phyloP scores from a whole-genome alignment of 2,113 vertebrate genomes.

The Scomber scombrus region DNA sequence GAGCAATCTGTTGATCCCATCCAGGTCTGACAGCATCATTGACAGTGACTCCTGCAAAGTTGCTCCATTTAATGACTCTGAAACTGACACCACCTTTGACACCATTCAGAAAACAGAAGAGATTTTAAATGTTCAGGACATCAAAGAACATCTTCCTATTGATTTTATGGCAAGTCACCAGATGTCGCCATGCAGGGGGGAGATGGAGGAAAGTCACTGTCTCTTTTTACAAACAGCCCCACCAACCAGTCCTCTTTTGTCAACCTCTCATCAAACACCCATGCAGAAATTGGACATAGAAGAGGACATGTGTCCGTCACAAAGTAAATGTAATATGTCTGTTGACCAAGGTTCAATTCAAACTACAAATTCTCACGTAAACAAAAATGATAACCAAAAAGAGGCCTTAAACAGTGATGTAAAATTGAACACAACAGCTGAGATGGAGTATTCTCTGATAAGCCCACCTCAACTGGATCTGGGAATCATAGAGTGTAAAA shows the following conservation, averaged over 20 bases:
- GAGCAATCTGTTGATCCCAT: slow-evolving; percentile 75
- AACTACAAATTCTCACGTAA: slow-evolving; percentile 51
- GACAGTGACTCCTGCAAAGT: slow-evolving; percentile 58
- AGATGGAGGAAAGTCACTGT: slow-evolving; percentile 60
- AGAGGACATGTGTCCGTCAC: slow-evolving; percentile 48
- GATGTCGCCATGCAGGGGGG: slow-evolving; percentile 70
- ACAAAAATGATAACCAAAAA: slow-evolving; percentile 44
- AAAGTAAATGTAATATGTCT: slow-evolving; percentile 53
- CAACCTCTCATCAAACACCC: slow-evolving; percentile 46
- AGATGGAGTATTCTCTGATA: slow-evolving; percentile 71
- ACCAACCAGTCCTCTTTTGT: slow-evolving; percentile 61
- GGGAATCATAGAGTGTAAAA: slow-evolving; percentile 68
- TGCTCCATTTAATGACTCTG: slow-evolving; percentile 50
- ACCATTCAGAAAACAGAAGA: slow-evolving; percentile 62
- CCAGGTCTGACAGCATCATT: slow-evolving; percentile 60
- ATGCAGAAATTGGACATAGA: slow-evolving; percentile 41
- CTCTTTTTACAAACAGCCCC: slow-evolving; percentile 50
- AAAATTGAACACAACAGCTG: slow-evolving; percentile 41
- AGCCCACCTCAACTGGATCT: slow-evolving; percentile 71
- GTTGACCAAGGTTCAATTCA: slow-evolving; percentile 57
- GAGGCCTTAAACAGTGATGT: slow-evolving; percentile 45
- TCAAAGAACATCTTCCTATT: slow-evolving; percentile 73
- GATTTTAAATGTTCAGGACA: slow-evolving; percentile 73
- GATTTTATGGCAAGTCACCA: slow-evolving; percentile 78
- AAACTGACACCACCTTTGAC: slow-evolving; percentile 56